These are phyloP conservation scores for Micropoecilia bifurca DNA, from an alignment of 2,797 vertebrate genomes.

Conservation along the genomic window DNA sequence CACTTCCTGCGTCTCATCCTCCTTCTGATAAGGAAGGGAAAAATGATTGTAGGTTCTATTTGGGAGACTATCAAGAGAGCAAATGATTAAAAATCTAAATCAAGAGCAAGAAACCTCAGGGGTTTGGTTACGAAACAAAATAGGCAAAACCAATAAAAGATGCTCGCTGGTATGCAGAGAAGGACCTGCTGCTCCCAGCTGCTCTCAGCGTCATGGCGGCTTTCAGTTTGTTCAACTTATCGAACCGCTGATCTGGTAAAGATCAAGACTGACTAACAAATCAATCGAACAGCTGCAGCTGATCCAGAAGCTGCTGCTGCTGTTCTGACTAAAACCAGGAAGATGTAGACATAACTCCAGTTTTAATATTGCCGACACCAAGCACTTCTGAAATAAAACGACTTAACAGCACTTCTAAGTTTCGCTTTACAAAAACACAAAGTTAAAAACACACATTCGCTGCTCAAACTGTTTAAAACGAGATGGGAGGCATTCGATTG, in stretches of 20 bases:
- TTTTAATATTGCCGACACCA: too few species aligned
- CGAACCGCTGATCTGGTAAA: too few species aligned
- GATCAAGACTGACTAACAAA: too few species aligned
- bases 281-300: too few species aligned
- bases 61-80: background rate
- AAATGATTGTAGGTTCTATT: background rate
- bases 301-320: too few species aligned
- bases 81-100: background rate
- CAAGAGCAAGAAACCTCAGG: background rate
- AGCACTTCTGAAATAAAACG: background rate
- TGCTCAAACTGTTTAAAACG: background rate
- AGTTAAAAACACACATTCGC: background rate
- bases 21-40: background rate
- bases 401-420: background rate
- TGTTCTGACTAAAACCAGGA: too few species aligned
- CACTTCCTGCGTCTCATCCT: background rate
- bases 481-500: background rate
- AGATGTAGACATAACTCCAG: too few species aligned
- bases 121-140: background rate
- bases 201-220: too few species aligned
- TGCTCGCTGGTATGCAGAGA: too few species aligned
- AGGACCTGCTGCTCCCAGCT: too few species aligned
- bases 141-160: background rate
- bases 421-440: background rate
- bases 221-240: too few species aligned